Evolutionary conservation across 2,113 vertebrate genomes (phyloP).

Genomic region (Anoplopoma fimbria): DNA sequence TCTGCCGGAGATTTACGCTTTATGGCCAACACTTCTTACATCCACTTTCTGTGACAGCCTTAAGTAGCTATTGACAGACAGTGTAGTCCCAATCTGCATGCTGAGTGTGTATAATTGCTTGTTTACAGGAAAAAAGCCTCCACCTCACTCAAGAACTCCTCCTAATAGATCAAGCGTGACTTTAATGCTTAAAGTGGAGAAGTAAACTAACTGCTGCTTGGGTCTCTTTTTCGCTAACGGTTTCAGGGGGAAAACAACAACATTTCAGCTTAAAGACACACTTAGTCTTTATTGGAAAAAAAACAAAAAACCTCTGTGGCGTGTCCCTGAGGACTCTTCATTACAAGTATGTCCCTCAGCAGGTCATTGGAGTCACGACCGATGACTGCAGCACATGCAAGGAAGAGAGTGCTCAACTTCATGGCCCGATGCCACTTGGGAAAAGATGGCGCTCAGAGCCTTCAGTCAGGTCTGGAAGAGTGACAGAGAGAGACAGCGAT

Average conservation of each 20-base stretch:
- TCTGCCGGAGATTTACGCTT: constrained; percentile 71
- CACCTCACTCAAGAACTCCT: constrained; percentile 56
- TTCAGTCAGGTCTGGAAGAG: constrained; percentile 56
- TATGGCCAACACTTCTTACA: constrained; percentile 71
- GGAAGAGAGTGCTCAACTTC: constrained; percentile 45
- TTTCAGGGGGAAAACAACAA: constrained; percentile 13
- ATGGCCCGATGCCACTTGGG: constrained; percentile 56
- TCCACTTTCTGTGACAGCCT: constrained; percentile 77
- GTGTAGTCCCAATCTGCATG: constrained; percentile 62
- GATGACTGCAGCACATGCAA: constrained; percentile 34
- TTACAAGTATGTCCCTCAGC: constrained; percentile 29
- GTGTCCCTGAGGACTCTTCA: constrained; percentile 29
- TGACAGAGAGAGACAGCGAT: constrained; percentile 40
- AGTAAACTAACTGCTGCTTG: constrained; percentile 20
- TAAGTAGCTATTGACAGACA: constrained; percentile 80
- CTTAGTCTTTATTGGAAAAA: constrained; percentile 21
- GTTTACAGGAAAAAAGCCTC: constrained; percentile 74
- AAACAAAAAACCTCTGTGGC: not conserved
- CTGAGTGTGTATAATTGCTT: constrained; percentile 80
- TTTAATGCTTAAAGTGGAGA: constrained; percentile 62
- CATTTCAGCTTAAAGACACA: constrained; percentile 14
- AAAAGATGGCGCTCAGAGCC: constrained; percentile 58
- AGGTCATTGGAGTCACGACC: constrained; percentile 37
- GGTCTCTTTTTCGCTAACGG: constrained; percentile 5
- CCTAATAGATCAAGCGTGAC: constrained; percentile 64